Conservation (phyloP, 2,888 invertebrate genomes). For the Drosophila mimica region DNA sequence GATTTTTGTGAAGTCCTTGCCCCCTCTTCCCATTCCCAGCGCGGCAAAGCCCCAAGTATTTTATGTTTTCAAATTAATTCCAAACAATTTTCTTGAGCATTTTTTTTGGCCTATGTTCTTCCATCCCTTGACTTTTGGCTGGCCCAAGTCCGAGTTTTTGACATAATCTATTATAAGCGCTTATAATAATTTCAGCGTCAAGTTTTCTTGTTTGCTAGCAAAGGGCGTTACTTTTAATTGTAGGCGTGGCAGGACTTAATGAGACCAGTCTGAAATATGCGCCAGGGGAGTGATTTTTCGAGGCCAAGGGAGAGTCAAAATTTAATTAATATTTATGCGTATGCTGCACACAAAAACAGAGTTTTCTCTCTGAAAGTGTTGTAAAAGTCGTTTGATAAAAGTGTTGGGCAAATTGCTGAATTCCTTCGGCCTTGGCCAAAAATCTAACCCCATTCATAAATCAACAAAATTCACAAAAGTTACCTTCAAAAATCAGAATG, state of each 20-base stretch:
- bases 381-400: conserved; percentile 16
- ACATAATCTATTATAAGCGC: conserved; percentile 68
- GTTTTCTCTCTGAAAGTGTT: conserved; percentile 4
- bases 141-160: conserved; percentile 50
- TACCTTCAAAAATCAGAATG: conserved; percentile 58
- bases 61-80: conserved; percentile 68
- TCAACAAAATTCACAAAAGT: conserved; percentile 64
- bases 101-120: conserved; percentile 1
- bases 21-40: background rate
- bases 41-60: conserved; percentile 27
- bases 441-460: conserved; percentile 59
- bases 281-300: conserved; percentile 39
- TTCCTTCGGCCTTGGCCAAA: conserved; percentile 21
- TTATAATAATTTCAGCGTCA: conserved; percentile 54
- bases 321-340: conserved; percentile 51
- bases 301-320: conserved; percentile 11
- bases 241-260: conserved; percentile 66
- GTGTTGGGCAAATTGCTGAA: conserved; percentile 40
- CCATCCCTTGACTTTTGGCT: conserved; percentile 30
- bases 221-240: conserved; percentile 54
- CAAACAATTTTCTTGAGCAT: conserved; percentile 40
- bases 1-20: conserved; percentile 1
- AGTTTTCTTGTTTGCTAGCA: conserved; percentile 15
- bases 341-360: background rate
- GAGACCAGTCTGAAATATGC: conserved; percentile 41